Evolutionary conservation across 2,888 invertebrate species (phyloP), one percentile per base, ranked within the genome.

Genomic region (Hartigia nigra): DNA sequence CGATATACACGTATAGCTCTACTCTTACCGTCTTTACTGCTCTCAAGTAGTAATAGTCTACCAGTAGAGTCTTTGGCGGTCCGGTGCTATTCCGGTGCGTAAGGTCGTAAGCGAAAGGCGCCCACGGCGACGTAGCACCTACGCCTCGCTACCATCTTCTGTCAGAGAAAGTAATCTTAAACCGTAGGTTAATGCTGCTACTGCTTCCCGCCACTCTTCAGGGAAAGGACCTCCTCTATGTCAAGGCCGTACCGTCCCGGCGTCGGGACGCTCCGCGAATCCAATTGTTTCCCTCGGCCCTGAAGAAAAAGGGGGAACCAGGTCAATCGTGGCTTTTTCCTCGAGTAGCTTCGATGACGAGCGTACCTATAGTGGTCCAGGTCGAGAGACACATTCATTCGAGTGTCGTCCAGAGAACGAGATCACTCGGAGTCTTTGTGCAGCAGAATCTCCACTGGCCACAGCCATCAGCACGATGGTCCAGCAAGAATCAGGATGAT

Each of bases 81-180:
- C 39, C 23, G 23, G 39, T 14, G 39, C 39, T 55, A 2, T 55
- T 55, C 23, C 55, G 23, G 9, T 5, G 31, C 3, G 37, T n/a
- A 37, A 11, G 36, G 75, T 36, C 75, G 75, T n/a, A 23, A 37
- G 77, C 77, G 75, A 70, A 80, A 78, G 79, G 82, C 80, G 84
- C 87, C 87, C 81, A 86, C 82, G 88, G 89, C 87, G 88, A 89
- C 88, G 87, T 86, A 84, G 87, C 87, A 88, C 87, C 88, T 88
- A 88, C 88, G 88, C 87, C 86, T 86, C 86, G 86, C 89, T 88
- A 88, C 90, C 87, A 86, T 81, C 83, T 86, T 86, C 86, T 88
- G 87, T 88, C 87, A 87, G 85, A 85, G 85, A 84, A 86, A 87
- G 87, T 87, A 88, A 89, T 88, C 87, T 88, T 84, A 84, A 84